These are phyloP conservation scores for Heteromyza rotundicornis DNA, from an alignment of 2,888 invertebrate species.

Conservation along the genomic window DNA sequence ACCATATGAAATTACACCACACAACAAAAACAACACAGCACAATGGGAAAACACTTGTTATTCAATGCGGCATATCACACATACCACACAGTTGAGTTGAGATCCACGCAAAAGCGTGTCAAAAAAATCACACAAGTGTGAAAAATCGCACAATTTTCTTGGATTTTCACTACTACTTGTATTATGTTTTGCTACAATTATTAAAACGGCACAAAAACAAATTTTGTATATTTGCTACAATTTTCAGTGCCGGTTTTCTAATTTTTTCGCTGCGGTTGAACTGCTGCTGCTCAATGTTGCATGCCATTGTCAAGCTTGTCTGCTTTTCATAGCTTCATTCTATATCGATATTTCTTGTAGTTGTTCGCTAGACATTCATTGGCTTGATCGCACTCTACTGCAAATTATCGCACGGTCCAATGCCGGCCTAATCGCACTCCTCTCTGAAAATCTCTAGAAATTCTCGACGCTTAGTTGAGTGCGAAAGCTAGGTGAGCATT, in stretches of 20 bases:
- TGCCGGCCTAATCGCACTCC: constrained; percentile 31
- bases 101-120: too few relatives aligned
- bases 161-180: not conserved
- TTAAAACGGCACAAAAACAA: too few relatives aligned
- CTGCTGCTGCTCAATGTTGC: constrained; percentile 40
- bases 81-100: not conserved
- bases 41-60: too few relatives aligned
- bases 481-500: not conserved
- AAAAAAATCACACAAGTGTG: not conserved
- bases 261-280: constrained; percentile 4
- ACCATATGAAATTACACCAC: too few relatives aligned
- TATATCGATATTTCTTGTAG: too few relatives aligned
- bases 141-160: not conserved
- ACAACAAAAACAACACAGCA: too few relatives aligned
- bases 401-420: constrained; percentile 44
- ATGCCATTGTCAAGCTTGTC: constrained; percentile 33
- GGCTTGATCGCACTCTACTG: not conserved
- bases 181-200: not conserved
- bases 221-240: too few relatives aligned
- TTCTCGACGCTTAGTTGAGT: not conserved
- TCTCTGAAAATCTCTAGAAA: not conserved
- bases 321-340: too few relatives aligned
- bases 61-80: not conserved
- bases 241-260: too few relatives aligned
- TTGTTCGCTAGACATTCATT: too few relatives aligned